Percentiles rank a stretch among this genome's conserved stretches.
Evolutionary conservation across 2,797 vertebrate species (phyloP).

Genomic region (Mionectes olivaceus): DNA sequence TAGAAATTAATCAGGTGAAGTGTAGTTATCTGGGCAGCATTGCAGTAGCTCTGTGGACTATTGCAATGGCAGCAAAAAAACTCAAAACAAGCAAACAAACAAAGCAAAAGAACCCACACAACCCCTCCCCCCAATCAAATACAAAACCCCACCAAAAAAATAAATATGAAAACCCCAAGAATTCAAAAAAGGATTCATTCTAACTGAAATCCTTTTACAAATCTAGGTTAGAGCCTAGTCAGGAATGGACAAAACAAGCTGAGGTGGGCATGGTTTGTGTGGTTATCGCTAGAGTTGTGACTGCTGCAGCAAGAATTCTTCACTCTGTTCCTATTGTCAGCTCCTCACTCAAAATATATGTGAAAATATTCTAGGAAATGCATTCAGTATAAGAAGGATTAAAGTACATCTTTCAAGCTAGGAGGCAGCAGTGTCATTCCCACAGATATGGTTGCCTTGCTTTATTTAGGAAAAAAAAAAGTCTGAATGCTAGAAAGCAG

Average conservation of each 20-base stretch:
- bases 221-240: neutral
- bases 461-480: neutral
- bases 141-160: neutral
- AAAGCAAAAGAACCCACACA: neutral
- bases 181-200: neutral
- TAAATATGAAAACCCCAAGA: fast-evolving
- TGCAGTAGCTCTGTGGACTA: neutral
- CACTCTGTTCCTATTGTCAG: neutral
- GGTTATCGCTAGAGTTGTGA: neutral
- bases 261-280: neutral
- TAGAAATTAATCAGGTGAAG: neutral
- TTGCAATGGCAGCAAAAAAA: neutral
- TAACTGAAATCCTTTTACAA: neutral
- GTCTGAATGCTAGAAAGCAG: neutral
- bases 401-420: neutral
- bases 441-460: neutral
- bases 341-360: neutral
- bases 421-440: neutral
- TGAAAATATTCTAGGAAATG: neutral
- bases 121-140: neutral
- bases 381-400: neutral
- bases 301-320: neutral
- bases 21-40: fast-evolving
- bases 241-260: neutral
- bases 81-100: neutral